Percentiles rank a stretch among this genome's conserved stretches.
Evolutionary conservation across 2,888 invertebrate species (phyloP).

Genomic region (Pyrrhia umbra): DNA sequence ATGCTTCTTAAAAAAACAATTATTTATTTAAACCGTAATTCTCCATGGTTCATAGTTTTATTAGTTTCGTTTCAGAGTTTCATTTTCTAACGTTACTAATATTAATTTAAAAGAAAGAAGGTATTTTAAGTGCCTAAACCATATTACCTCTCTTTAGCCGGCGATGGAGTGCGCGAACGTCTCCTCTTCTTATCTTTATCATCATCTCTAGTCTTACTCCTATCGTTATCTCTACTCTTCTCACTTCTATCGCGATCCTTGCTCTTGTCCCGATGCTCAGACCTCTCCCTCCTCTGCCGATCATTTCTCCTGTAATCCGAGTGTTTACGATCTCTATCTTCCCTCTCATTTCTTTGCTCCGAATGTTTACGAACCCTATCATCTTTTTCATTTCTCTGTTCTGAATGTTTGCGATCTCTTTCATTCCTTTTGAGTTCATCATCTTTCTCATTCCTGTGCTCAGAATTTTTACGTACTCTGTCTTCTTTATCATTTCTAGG

Average conservation of each 20-base stretch:
- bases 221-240: constrained; percentile 52
- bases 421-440: background rate
- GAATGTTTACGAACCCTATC: constrained; percentile 40
- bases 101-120: too few species aligned
- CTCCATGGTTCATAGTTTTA: too few species aligned
- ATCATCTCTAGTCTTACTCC: constrained; percentile 53
- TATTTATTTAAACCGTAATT: too few species aligned
- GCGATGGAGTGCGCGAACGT: constrained; percentile 76
- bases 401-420: constrained; percentile 36
- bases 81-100: too few species aligned
- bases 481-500: constrained; percentile 31
- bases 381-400: constrained; percentile 34
- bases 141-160: constrained; percentile 64
- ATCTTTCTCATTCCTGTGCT: constrained; percentile 29
- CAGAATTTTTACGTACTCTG: constrained; percentile 35
- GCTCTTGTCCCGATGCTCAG: constrained; percentile 50
- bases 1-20: too few species aligned
- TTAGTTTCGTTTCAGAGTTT: too few species aligned
- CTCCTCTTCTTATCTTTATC: constrained; percentile 66
- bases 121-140: too few species aligned
- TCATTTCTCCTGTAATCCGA: constrained; percentile 16
- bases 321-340: constrained; percentile 33
- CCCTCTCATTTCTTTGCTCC: constrained; percentile 30
- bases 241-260: constrained; percentile 49
- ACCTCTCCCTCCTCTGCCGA: background rate